Evolutionary conservation across 2,113 vertebrate genomes (phyloP), one percentile per base, ranked within the genome.

Genomic region (Phoxinus phoxinus): DNA sequence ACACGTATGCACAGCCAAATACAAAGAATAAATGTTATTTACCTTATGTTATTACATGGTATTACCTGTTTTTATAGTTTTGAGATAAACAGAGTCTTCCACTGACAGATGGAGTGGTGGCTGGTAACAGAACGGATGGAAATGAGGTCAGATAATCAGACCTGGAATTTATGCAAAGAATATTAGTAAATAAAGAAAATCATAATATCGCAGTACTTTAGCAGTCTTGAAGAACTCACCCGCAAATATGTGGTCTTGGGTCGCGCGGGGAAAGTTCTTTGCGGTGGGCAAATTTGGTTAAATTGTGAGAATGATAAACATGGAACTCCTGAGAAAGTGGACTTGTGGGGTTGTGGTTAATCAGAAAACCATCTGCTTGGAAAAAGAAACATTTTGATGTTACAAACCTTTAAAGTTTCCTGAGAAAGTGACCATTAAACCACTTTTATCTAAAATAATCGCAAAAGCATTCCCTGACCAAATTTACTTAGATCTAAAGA

Each of bases 61-160:
- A 41, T 41, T 83, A 94, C 95, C 93, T 93, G 91, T 86, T 83
- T 85, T 90, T 93, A 86, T 86, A 90, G 84, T 63, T 88, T 32
- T 92, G 90, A 0, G 90, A 87, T 59, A 92, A 86, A 27, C 56
- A 76, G 77, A 86, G 89, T 84, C 86, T 90, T 77, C 89, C 92
- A 21, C 83, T 91, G 41, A 92, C 87, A 61, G 92, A 84, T 19
- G 92, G 85, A 35, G 89, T 21, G 30, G 92, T 35, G 51, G 93
- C 81, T 8, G 91, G 91, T 30, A 92, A 78, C 6, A 92, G 73
- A 71, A 92, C 25, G 17, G 89, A 86, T 65, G 92, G 87, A 85
- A 73, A 85, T n/a, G 90, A 84, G 37, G 85, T 89, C 12, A 92
- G 71, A 58, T 91, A 87, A 85, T 87, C 87, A 91, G 51, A 23